These are phyloP conservation scores for Caenorhabditis sulstoni DNA, from an alignment of 2,888 invertebrate species.

Conservation along the genomic window DNA sequence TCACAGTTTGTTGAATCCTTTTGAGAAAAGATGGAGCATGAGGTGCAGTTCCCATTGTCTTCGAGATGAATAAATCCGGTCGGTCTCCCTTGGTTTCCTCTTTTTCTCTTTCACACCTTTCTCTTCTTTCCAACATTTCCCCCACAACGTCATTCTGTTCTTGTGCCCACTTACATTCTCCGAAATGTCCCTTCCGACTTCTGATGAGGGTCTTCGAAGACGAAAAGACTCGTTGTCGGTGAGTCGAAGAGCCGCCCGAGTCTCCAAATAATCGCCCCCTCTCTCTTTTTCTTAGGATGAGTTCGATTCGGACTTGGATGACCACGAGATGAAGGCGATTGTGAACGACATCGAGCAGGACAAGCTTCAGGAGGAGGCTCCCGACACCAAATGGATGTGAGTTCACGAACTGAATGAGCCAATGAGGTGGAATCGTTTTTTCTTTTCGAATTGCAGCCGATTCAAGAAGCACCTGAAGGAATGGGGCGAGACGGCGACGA, in stretches of 20 bases:
- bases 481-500: constrained; percentile 71
- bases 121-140: no score
- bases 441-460: constrained; percentile 57
- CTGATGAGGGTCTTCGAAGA: constrained; percentile 44
- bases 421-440: not conserved
- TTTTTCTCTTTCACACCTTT: not conserved
- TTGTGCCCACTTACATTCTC: not conserved
- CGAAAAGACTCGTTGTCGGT: constrained; percentile 58
- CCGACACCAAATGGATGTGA: constrained; percentile 66
- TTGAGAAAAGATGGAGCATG: no score
- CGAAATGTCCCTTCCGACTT: constrained; percentile 21
- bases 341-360: constrained; percentile 71
- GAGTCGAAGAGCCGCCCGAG: no score
- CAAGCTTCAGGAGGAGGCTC: constrained; percentile 48
- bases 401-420: not conserved
- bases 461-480: constrained; percentile 66
- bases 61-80: not conserved
- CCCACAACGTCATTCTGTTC: not conserved
- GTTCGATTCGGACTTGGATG: constrained; percentile 63
- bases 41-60: not conserved
- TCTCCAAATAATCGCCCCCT: no score
- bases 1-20: no score
- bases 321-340: constrained; percentile 67
- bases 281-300: constrained; percentile 49
- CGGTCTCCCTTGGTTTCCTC: no score